Evolutionary conservation across 1,140 invertebrate species (phyloP).

Genomic region (Pantala flavescens): DNA sequence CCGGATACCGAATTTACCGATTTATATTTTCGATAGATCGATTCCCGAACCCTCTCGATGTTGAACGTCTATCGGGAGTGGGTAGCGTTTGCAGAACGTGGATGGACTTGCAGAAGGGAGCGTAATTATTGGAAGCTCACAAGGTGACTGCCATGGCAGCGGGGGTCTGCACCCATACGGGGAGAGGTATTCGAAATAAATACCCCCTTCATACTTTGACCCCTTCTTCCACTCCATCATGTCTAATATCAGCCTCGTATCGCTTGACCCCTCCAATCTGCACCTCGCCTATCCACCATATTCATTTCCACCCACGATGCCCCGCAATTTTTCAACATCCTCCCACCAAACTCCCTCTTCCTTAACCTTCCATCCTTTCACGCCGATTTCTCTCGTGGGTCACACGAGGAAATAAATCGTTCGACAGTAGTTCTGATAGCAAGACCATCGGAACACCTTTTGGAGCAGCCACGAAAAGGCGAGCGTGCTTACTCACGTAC

Average conservation of each 20-base stretch:
- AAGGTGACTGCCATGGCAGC: background rate
- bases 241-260: background rate
- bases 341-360: background rate
- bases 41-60: no score
- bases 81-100: no score
- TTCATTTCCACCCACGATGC: background rate
- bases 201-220: background rate
- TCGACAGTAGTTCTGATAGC: no score
- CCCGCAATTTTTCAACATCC: background rate
- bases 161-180: background rate
- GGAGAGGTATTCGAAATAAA: background rate
- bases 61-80: no score
- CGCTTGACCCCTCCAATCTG: background rate
- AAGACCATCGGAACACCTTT: no score
- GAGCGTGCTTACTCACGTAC: no score
- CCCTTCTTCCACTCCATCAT: background rate
- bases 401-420: no score
- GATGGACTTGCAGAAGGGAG: no score
- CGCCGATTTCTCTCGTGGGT: background rate
- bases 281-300: background rate
- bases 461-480: no score
- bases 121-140: background rate
- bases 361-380: background rate
- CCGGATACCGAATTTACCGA: no score
- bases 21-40: no score